Percentiles rank a stretch among this genome's conserved stretches.
Conservation (phyloP, 2,113 vertebrate genomes). For the Ciconia stormi region DNA sequence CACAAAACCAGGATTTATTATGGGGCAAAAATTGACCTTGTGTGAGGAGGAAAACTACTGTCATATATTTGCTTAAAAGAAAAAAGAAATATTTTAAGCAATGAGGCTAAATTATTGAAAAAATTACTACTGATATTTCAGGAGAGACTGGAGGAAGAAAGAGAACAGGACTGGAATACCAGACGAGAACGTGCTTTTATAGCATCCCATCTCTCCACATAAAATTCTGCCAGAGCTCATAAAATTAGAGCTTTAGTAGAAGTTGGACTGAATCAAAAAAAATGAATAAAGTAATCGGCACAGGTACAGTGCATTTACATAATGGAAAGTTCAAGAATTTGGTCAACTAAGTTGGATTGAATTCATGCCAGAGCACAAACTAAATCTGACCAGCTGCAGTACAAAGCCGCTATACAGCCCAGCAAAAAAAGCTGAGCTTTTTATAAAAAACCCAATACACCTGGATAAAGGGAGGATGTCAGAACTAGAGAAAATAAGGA, state of each 20-base stretch:
- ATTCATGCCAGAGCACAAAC: background rate
- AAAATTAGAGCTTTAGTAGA: background rate
- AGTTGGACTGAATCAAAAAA: background rate
- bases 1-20: background rate
- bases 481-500: background rate
- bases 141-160: background rate
- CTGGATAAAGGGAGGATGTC: background rate
- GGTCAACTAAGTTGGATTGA: background rate
- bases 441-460: background rate
- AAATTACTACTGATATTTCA: background rate
- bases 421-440: background rate
- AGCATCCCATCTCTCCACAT: background rate
- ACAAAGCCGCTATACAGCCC: background rate
- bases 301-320: background rate
- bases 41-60: background rate
- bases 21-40: background rate
- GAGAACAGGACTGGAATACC: background rate
- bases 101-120: background rate
- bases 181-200: background rate
- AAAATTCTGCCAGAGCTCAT: background rate
- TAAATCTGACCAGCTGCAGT: background rate
- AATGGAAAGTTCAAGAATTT: background rate
- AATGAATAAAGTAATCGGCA: background rate
- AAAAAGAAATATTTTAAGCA: background rate
- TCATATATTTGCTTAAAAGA: background rate